These are phyloP conservation scores for Catharus bicknelli DNA, from an alignment of 2,113 vertebrate genomes.

Conservation along the genomic window DNA sequence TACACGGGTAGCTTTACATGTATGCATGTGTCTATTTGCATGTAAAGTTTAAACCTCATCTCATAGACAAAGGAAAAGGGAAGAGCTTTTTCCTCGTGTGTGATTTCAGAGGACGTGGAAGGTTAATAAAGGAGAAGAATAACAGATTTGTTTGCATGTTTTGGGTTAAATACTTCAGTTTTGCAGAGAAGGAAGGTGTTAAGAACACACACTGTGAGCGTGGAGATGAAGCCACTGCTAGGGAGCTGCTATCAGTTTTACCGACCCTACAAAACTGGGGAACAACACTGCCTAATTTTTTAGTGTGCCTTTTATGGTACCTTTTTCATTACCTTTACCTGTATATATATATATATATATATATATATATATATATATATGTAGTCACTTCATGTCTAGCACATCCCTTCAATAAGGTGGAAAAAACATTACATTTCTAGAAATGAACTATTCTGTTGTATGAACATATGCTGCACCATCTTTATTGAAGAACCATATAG, in stretches of 20 bases:
- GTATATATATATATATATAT: too few species aligned
- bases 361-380: background rate
- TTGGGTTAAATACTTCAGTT: slow-evolving; percentile 59
- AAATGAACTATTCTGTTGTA: background rate
- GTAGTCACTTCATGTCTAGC: background rate
- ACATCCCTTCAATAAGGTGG: background rate
- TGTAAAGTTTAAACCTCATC: background rate
- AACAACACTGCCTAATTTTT: background rate
- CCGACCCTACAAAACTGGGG: background rate
- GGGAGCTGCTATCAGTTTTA: slow-evolving; percentile 24
- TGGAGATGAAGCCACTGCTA: slow-evolving; percentile 38
- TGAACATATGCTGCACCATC: background rate
- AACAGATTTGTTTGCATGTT: slow-evolving; percentile 64
- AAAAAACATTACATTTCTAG: background rate
- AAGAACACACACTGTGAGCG: slow-evolving; percentile 22
- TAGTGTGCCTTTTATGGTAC: background rate
- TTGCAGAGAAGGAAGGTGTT: slow-evolving; percentile 52
- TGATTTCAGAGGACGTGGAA: background rate
- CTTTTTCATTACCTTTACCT: background rate
- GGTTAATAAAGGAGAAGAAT: slow-evolving; percentile 50
- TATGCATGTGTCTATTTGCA: background rate
- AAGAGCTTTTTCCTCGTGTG: background rate
- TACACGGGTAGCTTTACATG: background rate
- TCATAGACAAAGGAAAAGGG: background rate
- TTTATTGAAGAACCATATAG: background rate